These are phyloP conservation scores for Chlorospingus semifuscus DNA, from an alignment of 2,797 vertebrate genomes.

Conservation along the genomic window DNA sequence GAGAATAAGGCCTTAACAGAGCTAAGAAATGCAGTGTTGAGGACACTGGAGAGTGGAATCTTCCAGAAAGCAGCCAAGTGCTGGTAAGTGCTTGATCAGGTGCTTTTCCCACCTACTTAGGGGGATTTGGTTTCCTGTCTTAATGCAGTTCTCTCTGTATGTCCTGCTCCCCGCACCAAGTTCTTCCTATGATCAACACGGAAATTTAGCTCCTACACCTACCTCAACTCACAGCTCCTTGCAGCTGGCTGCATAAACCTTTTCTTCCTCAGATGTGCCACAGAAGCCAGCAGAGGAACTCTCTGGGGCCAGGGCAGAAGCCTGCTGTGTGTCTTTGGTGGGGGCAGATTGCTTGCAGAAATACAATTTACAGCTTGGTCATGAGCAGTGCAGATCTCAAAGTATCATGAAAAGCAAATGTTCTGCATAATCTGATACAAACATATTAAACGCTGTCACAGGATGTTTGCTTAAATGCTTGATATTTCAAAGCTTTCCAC, in stretches of 20 bases:
- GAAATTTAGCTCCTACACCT: not conserved
- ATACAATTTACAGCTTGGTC: not conserved
- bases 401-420: slow-evolving; percentile 15
- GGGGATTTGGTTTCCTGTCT: not conserved
- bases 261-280: not conserved
- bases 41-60: not conserved
- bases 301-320: not conserved
- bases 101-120: not conserved
- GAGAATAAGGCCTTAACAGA: not conserved
- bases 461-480: slow-evolving; percentile 22
- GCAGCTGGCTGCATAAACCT: not conserved
- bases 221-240: not conserved
- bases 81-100: not conserved
- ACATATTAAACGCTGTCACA: not conserved
- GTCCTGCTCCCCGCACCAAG: not conserved
- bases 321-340: not conserved
- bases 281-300: not conserved
- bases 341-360: not conserved
- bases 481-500: not conserved
- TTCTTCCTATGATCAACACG: not conserved
- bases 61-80: not conserved
- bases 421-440: not conserved
- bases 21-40: not conserved
- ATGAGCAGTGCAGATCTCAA: not conserved
- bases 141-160: not conserved